Base-by-base conservation (phyloP, 2,797 vertebrate genomes). In the Corythornis leucogaster region DNA sequence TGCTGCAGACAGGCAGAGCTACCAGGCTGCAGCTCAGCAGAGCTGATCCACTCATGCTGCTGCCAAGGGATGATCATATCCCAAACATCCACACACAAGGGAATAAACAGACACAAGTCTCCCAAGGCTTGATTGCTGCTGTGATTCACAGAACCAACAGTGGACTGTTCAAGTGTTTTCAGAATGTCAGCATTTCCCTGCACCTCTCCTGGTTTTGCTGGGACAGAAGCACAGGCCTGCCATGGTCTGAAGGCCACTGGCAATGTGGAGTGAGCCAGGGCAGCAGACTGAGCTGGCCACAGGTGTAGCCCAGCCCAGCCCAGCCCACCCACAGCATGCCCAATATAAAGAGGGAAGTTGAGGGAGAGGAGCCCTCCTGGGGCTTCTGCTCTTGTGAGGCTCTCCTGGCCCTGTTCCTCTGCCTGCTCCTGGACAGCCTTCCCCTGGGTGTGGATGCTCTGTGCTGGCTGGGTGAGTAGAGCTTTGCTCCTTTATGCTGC, bases 51-150 rank as follows among this genome's bases (percentile, higher is more conserved):
- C 20, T 58, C 33, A 0, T 53, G 19, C 53, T 75, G 33, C 50
- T 54, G 20, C 0, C 25, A 25, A 14, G 0, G 14, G 20, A 85
- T 17, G 54, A 9, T n/a, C 45, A 12, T 8, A 51, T 24, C 35
- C 18, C 8, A 4, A 90, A 58, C 45, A 69, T 30, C 76, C 1
- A 0, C 54, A 9, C 21, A 4, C 20, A 54, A 66, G 9, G 51
- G 21, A 74, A n/a, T 33, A 87, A 93, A 58, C 15, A 54, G 57
- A 25, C 31, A 38, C 67, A 82, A 71, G 19, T 61, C 45, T 51
- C 71, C 10, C 30, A 57, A 38, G 38, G 33, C 55, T 58, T 78
- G 28, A 30, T 26, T 62, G 25, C n/a, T 28, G n/a, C 58, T 54
- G n/a, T 7, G 38, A 54, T 66, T 89, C 62, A 57, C 28, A 84